Evolutionary conservation across 2,888 invertebrate species (phyloP), one percentile per base, ranked within the genome.

Genomic region (Epicampocera succincta): DNA sequence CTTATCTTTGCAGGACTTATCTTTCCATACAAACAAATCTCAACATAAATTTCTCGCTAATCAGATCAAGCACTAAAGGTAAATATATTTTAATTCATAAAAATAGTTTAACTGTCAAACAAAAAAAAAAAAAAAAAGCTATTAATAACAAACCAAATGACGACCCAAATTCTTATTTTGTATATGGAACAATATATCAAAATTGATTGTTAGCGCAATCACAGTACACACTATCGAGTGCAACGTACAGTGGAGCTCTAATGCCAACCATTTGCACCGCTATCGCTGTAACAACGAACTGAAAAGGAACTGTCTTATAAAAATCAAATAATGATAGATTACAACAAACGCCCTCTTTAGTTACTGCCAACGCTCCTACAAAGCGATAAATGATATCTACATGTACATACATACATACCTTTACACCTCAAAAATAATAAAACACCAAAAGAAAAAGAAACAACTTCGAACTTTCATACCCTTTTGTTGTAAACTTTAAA

Each of bases 261-360:
- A 17, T n/a, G 13, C 2, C 5, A n/a, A 5, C 12, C 46, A 19
- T 38, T 19, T 60, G 38, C 48, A 33, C 68, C 52, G 13, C 46
- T n/a, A 56, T 6, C 12, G 8, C n/a, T 44, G 3, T 33, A 65
- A 65, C n/a, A 38, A 9, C 5, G 8, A 42, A 38, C 25, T 6
- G 11, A 19, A 48, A 25, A n/a, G 42, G 25, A 52, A 50, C 50
- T 66, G 75, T 75, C 75, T 68, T 68, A 68, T 68, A 75, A 75
- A 75, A 44, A 50, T 68, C 58, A 68, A 42, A 44, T 29, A 63
- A 76, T 61, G 76, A 68, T 69, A 44, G 68, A 76, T 76, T 33
- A 76, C 66, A 15, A 50, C 3, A 40, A 61, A 68, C 33, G 44
- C 12, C 68, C 60, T 52, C 11, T 12, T 44, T n/a, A n/a, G n/a